phyloP scores from a whole-genome alignment of 1,140 invertebrate species.

The Drosophila punjabiensis region DNA sequence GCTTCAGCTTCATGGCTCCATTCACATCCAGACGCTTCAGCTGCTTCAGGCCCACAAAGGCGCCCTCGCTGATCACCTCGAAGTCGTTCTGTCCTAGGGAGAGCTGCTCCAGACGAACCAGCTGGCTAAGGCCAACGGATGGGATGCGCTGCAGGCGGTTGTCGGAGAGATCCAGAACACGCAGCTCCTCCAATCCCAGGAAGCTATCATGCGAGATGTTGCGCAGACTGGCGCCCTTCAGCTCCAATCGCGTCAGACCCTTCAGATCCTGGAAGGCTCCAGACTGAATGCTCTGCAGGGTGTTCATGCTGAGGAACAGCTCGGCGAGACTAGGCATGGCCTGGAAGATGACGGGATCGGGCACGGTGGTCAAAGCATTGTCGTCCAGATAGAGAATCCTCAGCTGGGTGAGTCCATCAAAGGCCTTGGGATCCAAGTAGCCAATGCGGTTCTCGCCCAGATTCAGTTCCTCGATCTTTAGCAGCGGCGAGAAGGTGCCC shows the following conservation, averaged over 20 bases:
- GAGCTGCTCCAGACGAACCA: constrained; percentile 92
- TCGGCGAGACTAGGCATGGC: constrained; percentile 92
- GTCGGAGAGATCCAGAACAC: constrained; percentile 91
- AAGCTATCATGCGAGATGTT: constrained; percentile 93
- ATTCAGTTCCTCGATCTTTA: constrained; percentile 93
- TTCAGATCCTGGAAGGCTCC: constrained; percentile 92
- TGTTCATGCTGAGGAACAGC: constrained; percentile 93
- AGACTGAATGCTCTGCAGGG: constrained; percentile 90
- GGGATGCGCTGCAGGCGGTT: constrained; percentile 92
- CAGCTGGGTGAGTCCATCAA: constrained; percentile 91
- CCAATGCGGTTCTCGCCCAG: constrained; percentile 94
- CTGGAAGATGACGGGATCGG: constrained; percentile 88
- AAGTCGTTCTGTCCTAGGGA: constrained; percentile 94
- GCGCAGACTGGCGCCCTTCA: constrained; percentile 91
- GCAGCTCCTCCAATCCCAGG: constrained; percentile 90
- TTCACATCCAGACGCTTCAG: constrained; percentile 92
- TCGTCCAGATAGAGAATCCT: constrained; percentile 93
- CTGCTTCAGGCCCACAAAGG: constrained; percentile 92
- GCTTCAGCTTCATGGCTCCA: constrained; percentile 90
- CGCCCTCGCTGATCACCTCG: constrained; percentile 88
- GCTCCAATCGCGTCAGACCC: constrained; percentile 90
- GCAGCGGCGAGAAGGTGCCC: constrained; percentile 91
- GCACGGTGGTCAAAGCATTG: constrained; percentile 92
- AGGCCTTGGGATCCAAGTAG: constrained; percentile 91
- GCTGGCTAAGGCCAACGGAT: constrained; percentile 89